phyloP scores from a whole-genome alignment of 2,113 vertebrate species.

The Chunga burmeisteri region DNA sequence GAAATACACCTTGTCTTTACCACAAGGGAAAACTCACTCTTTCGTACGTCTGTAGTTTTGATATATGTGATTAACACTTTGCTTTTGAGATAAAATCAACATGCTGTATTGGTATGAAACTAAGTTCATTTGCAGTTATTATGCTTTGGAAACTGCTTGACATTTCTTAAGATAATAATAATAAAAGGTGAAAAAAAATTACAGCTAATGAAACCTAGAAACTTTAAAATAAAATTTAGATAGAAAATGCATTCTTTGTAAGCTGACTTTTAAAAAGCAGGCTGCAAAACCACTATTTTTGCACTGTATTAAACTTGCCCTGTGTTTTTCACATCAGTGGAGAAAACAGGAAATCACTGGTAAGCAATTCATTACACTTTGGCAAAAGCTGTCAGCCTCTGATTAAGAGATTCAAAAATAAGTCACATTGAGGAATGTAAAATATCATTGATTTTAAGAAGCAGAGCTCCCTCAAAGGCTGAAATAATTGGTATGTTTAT shows the following conservation, averaged over 20 bases:
- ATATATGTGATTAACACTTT: not conserved
- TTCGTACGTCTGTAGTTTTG: not conserved
- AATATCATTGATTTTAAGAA: not conserved
- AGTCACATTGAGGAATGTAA: not conserved
- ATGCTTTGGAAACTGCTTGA: not conserved
- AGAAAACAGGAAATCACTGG: not conserved
- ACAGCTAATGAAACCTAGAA: not conserved
- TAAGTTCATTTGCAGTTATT: not conserved
- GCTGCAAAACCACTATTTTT: not conserved
- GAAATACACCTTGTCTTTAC: not conserved
- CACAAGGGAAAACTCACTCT: not conserved
- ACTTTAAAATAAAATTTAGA: not conserved
- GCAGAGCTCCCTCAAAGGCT: not conserved
- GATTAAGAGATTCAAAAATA: not conserved
- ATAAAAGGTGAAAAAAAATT: not conserved
- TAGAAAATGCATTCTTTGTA: not conserved
- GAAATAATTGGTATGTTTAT: not conserved
- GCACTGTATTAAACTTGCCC: not conserved
- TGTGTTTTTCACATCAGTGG: not conserved
- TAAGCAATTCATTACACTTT: conserved; percentile 3
- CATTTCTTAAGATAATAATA: not conserved
- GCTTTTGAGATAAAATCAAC: not conserved
- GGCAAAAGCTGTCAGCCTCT: not conserved
- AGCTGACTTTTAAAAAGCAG: not conserved
- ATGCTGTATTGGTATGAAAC: not conserved